Base-by-base conservation (phyloP, 2,113 vertebrate genomes). In the Struthidea cinerea region DNA sequence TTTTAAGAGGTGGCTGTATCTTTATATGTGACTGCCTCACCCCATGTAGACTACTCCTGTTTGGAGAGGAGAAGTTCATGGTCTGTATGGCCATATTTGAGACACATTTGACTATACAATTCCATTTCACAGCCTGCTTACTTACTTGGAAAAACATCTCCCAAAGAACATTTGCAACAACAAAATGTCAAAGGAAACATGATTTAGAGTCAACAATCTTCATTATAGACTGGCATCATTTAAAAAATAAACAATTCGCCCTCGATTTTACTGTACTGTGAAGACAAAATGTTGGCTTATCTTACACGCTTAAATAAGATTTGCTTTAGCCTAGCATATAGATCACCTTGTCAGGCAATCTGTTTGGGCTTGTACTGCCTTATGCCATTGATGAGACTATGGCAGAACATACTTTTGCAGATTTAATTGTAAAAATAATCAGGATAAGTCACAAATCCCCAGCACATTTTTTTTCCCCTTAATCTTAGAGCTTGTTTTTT, bases 291-390 rank as follows among this genome's bases (percentile, higher is more conserved):
- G 19, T 78, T 96, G 87, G 53, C 73, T 94, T 96, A 74, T 79
- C 39, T 88, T 87, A 42, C n/a, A 50, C 27, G 55, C 46, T 84
- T 94, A 92, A 90, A 92, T 90, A 65, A 90, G 56, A 81, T 92
- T 81, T 95, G 53, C 8, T 86, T 39, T 86, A 79, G 33, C 52
- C 75, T 64, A 68, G 55, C 42, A 21, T 77, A 60, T 94, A 91
- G 91, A 92, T 96, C 91, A 95, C 71, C 49, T 74, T 96, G 89
- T 68, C 92, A 95, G 75, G 67, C 89, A 93, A 91, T 95, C 85
- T 85, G 46, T 91, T 96, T 83, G 73, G 21, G 26, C 44, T 77
- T 76, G 23, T 91, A 44, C 60, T 68, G 49, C 17, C 12, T 94
- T 73, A 61, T 50, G 14, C 3, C 1, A 23, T 73, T 93, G 76